Conservation (phyloP, 1,140 invertebrate species). For the Apis florea region DNA sequence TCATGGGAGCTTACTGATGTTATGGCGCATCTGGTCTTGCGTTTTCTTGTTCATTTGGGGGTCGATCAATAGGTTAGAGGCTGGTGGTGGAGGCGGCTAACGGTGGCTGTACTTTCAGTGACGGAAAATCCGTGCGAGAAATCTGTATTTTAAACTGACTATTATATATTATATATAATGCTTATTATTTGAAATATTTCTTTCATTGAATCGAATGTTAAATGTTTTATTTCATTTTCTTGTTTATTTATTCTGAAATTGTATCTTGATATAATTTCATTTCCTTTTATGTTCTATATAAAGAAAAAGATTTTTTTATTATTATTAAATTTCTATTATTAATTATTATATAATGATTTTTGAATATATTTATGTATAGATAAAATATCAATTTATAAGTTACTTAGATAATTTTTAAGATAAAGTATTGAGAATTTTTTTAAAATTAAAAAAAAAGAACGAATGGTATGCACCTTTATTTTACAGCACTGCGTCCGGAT, state of each 20-base stretch:
- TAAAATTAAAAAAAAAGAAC: background rate
- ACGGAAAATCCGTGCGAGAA: constrained; percentile 34
- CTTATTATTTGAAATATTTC: background rate
- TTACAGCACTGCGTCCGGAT: constrained; percentile 48
- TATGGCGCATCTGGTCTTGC: constrained; percentile 62
- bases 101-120: constrained; percentile 54
- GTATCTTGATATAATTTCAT: background rate
- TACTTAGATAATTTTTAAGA: background rate
- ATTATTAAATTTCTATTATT: background rate
- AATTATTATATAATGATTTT: background rate
- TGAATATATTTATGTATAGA: background rate
- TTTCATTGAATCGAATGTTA: background rate
- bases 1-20: constrained; percentile 27
- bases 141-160: constrained; percentile 51
- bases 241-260: too few species aligned
- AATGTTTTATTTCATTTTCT: too few species aligned
- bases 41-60: constrained; percentile 50
- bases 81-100: constrained; percentile 51
- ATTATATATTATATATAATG: background rate
- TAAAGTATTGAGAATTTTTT: background rate
- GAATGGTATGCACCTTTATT: background rate
- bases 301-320: background rate
- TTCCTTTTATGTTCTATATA: background rate
- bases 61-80: constrained; percentile 67
- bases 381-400: too few species aligned